Evolutionary conservation across 2,888 invertebrate genomes (phyloP).

Genomic region (Phoronis australis): DNA sequence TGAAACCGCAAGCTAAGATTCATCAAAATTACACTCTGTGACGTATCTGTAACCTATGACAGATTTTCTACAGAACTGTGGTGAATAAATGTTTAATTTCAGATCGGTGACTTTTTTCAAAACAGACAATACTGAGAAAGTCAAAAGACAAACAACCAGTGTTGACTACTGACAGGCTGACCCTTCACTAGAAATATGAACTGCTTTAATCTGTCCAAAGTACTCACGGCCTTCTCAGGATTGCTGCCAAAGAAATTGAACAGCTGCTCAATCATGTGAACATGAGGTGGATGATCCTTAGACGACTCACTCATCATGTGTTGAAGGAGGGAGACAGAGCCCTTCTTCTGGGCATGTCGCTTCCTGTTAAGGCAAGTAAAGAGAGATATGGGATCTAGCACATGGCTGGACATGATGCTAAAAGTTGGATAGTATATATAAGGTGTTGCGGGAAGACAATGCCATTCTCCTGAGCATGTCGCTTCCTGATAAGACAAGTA

Average conservation of each 20-base stretch:
- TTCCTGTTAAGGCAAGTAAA: conserved; percentile 17
- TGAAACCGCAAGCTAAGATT: too few relatives aligned
- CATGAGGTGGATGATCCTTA: conserved; percentile 37
- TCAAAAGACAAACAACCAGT: too few relatives aligned
- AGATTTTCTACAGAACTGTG: too few relatives aligned
- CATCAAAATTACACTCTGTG: too few relatives aligned
- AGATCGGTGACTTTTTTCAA: too few relatives aligned
- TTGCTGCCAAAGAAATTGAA: conserved; percentile 49
- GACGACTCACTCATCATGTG: conserved; percentile 38
- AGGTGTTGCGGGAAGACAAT: conserved; percentile 35
- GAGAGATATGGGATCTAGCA: not conserved
- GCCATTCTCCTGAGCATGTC: conserved; percentile 29
- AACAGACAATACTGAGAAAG: too few relatives aligned
- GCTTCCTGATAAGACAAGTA: conserved; percentile 17
- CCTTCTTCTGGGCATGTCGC: conserved; percentile 28
- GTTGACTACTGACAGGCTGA: too few relatives aligned
- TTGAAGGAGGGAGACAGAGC: conserved; percentile 32
- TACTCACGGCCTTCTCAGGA: conserved; percentile 48
- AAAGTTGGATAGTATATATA: conserved; percentile 16
- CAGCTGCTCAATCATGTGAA: conserved; percentile 47
- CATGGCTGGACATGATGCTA: not conserved
- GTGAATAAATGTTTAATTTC: too few relatives aligned
- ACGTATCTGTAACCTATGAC: too few relatives aligned
- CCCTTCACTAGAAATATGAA: too few relatives aligned
- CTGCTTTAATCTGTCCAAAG: too few relatives aligned